These are phyloP conservation scores for Plusia festucae DNA, from an alignment of 2,888 invertebrate species.

Conservation along the genomic window DNA sequence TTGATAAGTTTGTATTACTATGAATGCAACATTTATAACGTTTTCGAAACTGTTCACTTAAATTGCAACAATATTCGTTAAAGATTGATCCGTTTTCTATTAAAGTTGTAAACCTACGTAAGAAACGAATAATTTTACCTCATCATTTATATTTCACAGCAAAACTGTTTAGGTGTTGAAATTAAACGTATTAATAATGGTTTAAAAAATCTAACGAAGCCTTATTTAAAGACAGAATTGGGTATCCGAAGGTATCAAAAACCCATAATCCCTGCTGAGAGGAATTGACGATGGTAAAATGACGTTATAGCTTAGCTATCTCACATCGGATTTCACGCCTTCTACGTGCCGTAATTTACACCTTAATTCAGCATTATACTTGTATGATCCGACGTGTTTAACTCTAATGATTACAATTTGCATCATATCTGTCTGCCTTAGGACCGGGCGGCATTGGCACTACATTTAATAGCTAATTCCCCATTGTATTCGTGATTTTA, in stretches of 20 bases:
- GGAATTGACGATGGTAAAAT: neutral
- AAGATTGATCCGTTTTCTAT: neutral
- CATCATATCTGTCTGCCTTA: conserved; percentile 46
- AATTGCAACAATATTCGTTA: neutral
- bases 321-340: conserved; percentile 40
- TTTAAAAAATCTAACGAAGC: neutral
- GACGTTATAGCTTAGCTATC: conserved; percentile 5
- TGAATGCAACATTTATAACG: neutral
- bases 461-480: conserved; percentile 68
- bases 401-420: conserved; percentile 54
- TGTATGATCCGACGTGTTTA: conserved; percentile 37
- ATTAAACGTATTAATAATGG: neutral
- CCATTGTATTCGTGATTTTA: conserved; percentile 71
- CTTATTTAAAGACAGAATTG: neutral
- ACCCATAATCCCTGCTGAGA: neutral
- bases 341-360: conserved; percentile 52
- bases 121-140: neutral
- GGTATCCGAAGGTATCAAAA: neutral
- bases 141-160: neutral
- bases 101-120: neutral
- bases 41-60: neutral
- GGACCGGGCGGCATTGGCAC: conserved; percentile 66
- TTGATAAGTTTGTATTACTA: neutral
- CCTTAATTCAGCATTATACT: conserved; percentile 48
- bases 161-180: neutral